Evolutionary conservation across 2,888 invertebrate genomes (phyloP), one percentile per base, ranked within the genome.

Genomic region (Subacronicta megacephala): DNA sequence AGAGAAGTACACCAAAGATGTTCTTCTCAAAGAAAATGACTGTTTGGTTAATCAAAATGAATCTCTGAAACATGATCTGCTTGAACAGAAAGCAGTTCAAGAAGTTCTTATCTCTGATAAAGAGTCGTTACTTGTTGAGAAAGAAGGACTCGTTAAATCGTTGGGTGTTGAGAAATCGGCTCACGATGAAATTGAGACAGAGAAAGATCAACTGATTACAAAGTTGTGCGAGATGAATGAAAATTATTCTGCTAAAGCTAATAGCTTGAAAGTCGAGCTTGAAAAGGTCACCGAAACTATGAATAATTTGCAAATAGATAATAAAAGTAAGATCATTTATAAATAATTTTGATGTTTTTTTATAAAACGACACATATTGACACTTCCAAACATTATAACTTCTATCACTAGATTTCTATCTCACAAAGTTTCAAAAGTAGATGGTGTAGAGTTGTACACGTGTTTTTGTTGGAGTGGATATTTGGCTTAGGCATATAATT

Each of bases 261-360:
- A 53, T 4, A 55, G 53, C 46, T 77, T 76, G 49, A 66, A 77
- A 41, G 47, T 64, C 16, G 74, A 81, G n/a, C 52, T 84, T 20
- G 61, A 62, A n/a, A 72, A 67, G 23, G 41, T 77, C 18, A 51
- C 54, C 18, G 59, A 67, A 9, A 71, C 77, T 47, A 67, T 80
- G 9, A 72, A 75, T 37, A 60, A 51, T 43, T 55, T 87, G 42
- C 74, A 80, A 68, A 63, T 63, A 9, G 72, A 81, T 37, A 75
- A 67, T 46, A 71, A 82, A 67, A 76, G 87, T 87, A 79, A 76
- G 82, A 71, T 29, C 3, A 10, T 37, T 15, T 7, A n/a, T n/a
- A 23, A 18, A 4, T 18, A 18, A 18, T 18, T 18, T 3, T 18
- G 18, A 9, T 1, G 1, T 26, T 9, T n/a, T n/a, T n/a, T n/a